A percentile compares a stretch with the other conserved stretches of the same genome.
phyloP scores from a whole-genome alignment of 2,113 vertebrate species.

The Sebastes schlegelii region DNA sequence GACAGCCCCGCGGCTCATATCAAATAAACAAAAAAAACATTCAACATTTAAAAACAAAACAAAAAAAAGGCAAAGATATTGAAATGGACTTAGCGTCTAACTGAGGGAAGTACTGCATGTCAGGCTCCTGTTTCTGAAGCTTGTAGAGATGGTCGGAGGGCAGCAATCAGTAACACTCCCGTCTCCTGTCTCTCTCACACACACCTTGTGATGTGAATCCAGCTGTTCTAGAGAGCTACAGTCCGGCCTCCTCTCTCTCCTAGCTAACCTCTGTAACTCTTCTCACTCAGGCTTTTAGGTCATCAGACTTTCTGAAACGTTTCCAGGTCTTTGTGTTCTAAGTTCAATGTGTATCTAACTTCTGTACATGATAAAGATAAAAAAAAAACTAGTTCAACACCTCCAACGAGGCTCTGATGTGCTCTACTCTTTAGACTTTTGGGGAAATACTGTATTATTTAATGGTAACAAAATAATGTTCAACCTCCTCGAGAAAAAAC shows the following conservation, averaged over 20 bases:
- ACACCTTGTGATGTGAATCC: slow-evolving; percentile 3
- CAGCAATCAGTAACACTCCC: slow-evolving; percentile 33
- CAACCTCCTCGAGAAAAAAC: background rate
- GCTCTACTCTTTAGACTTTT: background rate
- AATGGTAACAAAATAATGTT: background rate
- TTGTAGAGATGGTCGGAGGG: slow-evolving; percentile 3
- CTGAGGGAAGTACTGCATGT: slow-evolving; percentile 18
- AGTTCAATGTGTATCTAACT: background rate
- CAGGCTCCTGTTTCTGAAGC: background rate
- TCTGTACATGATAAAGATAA: background rate
- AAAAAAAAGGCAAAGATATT: background rate
- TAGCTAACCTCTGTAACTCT: background rate
- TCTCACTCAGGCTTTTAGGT: too few relatives aligned
- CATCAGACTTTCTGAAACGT: background rate
- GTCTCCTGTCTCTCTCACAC: background rate
- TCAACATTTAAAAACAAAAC: slow-evolving; percentile 34
- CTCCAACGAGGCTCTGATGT: slow-evolving; percentile 16
- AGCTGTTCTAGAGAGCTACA: slow-evolving; percentile 6
- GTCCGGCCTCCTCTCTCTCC: background rate
- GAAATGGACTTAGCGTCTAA: background rate
- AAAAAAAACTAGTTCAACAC: background rate
- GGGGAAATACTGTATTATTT: background rate
- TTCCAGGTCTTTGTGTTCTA: background rate
- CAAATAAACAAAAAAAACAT: background rate
- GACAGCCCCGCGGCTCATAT: too few relatives aligned